These are phyloP conservation scores for Cotesia congregata DNA, from an alignment of 2,888 invertebrate species.

Conservation along the genomic window DNA sequence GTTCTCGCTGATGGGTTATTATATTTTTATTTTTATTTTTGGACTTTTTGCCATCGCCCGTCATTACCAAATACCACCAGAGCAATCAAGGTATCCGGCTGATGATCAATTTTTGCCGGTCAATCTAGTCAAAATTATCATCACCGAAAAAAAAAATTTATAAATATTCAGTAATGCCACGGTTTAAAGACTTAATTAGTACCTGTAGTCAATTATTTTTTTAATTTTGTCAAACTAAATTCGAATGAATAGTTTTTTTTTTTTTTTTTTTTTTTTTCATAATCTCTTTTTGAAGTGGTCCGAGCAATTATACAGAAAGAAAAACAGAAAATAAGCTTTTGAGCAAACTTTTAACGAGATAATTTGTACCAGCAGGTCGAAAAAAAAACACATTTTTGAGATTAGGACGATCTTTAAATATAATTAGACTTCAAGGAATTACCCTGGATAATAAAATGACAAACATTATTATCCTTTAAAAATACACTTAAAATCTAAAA, in stretches of 20 bases:
- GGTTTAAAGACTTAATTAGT: not conserved
- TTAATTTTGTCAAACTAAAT: not conserved
- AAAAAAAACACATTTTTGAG: constrained; percentile 46
- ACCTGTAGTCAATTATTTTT: constrained; percentile 1
- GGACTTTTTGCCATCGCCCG: not conserved
- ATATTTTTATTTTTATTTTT: not conserved
- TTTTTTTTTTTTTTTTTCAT: no score
- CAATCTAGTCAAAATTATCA: constrained; percentile 12
- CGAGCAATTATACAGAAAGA: no score
- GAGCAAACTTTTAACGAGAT: not conserved
- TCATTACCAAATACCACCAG: constrained; percentile 27
- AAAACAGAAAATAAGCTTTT: not conserved
- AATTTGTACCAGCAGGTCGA: constrained; percentile 27
- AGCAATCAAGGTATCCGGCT: constrained; percentile 16
- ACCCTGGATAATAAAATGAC: not conserved
- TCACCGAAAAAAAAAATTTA: not conserved
- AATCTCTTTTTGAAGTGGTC: no score
- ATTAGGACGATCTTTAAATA: constrained; percentile 38
- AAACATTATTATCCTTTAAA: not conserved
- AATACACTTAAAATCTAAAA: not conserved
- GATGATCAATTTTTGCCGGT: constrained; percentile 10
- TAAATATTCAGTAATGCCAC: not conserved
- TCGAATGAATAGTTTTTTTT: no score
- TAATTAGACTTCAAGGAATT: constrained; percentile 14
- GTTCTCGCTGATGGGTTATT: not conserved